phyloP scores from a whole-genome alignment of 2,113 vertebrate genomes.

The Macaca nemestrina region DNA sequence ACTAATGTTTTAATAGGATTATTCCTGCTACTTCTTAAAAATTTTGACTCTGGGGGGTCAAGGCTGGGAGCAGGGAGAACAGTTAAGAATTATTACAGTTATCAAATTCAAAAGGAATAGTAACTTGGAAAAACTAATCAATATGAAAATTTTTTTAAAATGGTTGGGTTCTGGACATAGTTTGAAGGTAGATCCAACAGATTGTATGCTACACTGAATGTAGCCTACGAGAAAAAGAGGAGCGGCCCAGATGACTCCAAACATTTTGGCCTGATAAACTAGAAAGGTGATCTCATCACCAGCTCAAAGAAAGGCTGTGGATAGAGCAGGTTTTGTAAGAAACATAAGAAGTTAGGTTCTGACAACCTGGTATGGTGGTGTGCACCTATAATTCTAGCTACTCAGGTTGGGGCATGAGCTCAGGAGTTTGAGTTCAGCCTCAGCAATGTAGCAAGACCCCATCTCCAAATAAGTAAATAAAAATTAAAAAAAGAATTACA shows the following conservation, averaged over 20 bases:
- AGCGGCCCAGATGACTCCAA: not conserved
- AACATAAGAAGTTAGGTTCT: not conserved
- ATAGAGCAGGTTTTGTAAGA: not conserved
- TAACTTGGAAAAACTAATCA: not conserved
- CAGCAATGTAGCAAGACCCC: not conserved
- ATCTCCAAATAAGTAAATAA: not conserved
- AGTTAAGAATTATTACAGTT: not conserved
- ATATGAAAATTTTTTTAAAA: not conserved
- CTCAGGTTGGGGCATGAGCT: not conserved
- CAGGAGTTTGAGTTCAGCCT: not conserved
- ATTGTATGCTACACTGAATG: not conserved
- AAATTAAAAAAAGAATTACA: not conserved
- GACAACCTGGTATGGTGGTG: not conserved
- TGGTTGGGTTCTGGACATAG: not conserved
- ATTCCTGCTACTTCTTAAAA: not conserved
- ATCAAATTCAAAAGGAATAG: not conserved
- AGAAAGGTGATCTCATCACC: not conserved
- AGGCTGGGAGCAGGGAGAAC: not conserved
- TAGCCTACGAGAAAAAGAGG: not conserved
- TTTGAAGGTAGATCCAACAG: not conserved
- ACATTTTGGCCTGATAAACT: not conserved
- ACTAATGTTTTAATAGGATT: not conserved
- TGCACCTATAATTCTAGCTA: not conserved
- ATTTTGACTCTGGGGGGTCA: not conserved
- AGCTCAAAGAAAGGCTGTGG: not conserved